Evolutionary conservation across 2,797 vertebrate genomes (phyloP).

Genomic region (Pangasius macronema): DNA sequence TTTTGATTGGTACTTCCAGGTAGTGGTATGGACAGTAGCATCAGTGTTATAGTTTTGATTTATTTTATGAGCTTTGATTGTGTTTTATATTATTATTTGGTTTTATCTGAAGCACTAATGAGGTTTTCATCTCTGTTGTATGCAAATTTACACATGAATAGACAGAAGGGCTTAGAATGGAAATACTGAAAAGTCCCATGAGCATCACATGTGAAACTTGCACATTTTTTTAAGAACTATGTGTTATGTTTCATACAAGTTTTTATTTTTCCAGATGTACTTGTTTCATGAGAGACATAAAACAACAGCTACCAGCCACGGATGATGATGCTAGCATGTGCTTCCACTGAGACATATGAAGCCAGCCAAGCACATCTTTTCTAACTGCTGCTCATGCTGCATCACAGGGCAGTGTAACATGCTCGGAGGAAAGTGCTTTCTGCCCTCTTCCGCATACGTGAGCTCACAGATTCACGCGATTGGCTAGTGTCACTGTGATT

Average conservation of each 20-base stretch:
- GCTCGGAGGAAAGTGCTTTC: background rate
- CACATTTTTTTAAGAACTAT: background rate
- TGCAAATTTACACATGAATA: background rate
- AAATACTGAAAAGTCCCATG: background rate
- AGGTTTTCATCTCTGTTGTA: background rate
- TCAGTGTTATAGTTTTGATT: background rate
- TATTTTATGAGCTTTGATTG: background rate
- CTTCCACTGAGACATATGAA: background rate
- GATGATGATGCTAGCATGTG: background rate
- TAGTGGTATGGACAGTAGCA: background rate
- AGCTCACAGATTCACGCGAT: background rate
- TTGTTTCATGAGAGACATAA: background rate
- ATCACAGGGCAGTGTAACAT: background rate
- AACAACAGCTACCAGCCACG: background rate
- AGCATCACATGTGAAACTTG: background rate
- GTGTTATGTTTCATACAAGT: background rate
- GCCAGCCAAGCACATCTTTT: background rate
- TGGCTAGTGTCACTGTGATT: background rate
- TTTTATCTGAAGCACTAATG: background rate
- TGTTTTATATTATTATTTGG: background rate
- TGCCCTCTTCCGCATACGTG: background rate
- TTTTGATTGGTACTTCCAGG: too few species aligned
- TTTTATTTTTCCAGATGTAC: background rate
- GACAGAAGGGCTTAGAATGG: background rate
- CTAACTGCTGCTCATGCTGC: background rate